Percentiles rank a stretch among this genome's conserved stretches.
phyloP scores from a whole-genome alignment of 2,888 invertebrate genomes.

The Aspidapion aeneum region DNA sequence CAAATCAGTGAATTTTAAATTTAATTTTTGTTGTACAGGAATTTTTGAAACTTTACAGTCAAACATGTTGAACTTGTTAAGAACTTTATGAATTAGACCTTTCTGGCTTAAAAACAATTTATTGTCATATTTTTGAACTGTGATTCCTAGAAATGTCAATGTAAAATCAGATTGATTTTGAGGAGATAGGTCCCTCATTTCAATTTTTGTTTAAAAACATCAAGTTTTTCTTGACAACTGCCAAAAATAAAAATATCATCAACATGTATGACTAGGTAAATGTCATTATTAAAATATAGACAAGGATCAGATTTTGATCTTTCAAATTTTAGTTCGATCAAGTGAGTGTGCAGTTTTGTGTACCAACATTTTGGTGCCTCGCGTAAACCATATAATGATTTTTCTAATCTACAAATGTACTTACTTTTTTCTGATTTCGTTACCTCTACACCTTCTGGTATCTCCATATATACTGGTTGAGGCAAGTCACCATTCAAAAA shows the following conservation, averaged over 20 bases:
- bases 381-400: slow-evolving; percentile 16
- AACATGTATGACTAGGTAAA: slow-evolving; percentile 14
- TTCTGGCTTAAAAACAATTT: slow-evolving; percentile 20
- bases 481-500: no score
- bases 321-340: slow-evolving; percentile 6
- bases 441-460: slow-evolving; percentile 9
- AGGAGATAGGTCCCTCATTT: slow-evolving; percentile 22
- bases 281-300: slow-evolving; percentile 12
- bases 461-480: slow-evolving; percentile 15
- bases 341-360: slow-evolving; percentile 5
- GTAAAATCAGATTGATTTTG: slow-evolving; percentile 5
- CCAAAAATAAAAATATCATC: slow-evolving; percentile 17
- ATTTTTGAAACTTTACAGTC: slow-evolving; percentile 15
- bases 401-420: slow-evolving; percentile 12
- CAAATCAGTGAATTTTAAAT: slow-evolving; percentile 1
- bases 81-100: slow-evolving; percentile 22
- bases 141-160: slow-evolving; percentile 20
- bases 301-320: slow-evolving; percentile 15
- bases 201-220: slow-evolving; percentile 15
- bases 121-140: slow-evolving; percentile 14
- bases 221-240: slow-evolving; percentile 4
- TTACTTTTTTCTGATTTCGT: slow-evolving; percentile 3
- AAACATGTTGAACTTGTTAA: slow-evolving; percentile 23
- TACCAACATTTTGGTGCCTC: slow-evolving; percentile 15
- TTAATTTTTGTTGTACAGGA: slow-evolving; percentile 22